A percentile compares a stretch with the other conserved stretches of the same genome.
These are phyloP conservation scores for Drosophila novamexicana DNA, from an alignment of 1,140 invertebrate genomes.

Conservation along the genomic window DNA sequence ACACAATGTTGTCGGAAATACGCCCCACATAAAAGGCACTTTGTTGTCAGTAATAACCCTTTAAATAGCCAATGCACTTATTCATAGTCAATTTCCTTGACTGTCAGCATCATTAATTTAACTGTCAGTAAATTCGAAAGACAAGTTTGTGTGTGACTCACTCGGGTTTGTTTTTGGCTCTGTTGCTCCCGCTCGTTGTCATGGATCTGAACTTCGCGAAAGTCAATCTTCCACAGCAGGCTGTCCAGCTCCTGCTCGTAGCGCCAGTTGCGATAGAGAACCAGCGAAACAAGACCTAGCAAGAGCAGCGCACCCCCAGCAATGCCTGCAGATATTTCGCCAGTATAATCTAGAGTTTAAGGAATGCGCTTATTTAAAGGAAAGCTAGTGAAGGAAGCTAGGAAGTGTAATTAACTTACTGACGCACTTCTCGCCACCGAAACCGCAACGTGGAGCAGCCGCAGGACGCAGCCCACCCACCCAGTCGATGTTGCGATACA, in stretches of 20 bases:
- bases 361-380: background rate
- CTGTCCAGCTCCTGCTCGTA: conserved; percentile 98
- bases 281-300: conserved; percentile 88
- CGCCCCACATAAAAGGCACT: no score
- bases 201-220: conserved; percentile 92
- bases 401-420: conserved; percentile 85
- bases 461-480: conserved; percentile 90
- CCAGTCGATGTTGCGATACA: conserved; percentile 91
- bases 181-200: conserved; percentile 85
- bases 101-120: background rate
- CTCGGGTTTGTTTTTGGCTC: conserved; percentile 85
- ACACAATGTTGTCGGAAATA: no score
- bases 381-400: background rate
- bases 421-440: conserved; percentile 94
- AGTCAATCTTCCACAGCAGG: conserved; percentile 97
- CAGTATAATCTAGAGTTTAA: conserved; percentile 88
- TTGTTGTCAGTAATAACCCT: no score
- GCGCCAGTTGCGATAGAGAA: conserved; percentile 94
- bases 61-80: no score
- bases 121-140: background rate
- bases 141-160: conserved; percentile 48
- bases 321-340: conserved; percentile 92
- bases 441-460: conserved; percentile 97
- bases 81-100: no score
- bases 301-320: conserved; percentile 90